These are phyloP conservation scores for Sinocyclocheilus anophthalmus DNA, from an alignment of 2,113 vertebrate species.

Conservation along the genomic window DNA sequence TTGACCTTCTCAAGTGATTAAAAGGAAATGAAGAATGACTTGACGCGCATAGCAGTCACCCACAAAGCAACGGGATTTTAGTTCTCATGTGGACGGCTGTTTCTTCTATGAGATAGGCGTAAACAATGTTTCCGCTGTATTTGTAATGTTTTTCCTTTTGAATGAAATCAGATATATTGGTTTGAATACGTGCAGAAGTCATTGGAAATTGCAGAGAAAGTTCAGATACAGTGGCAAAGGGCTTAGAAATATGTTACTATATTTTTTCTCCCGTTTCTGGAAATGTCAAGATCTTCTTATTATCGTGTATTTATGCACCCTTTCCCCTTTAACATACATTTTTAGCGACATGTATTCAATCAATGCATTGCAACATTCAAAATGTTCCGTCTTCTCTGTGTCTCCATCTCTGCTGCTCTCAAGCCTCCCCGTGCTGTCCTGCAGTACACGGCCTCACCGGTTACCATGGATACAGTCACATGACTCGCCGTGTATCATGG, in stretches of 20 bases:
- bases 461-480: constrained; percentile 53
- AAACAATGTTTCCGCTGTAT: not conserved
- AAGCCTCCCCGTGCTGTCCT: constrained; percentile 28
- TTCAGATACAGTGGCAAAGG: not conserved
- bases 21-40: not conserved
- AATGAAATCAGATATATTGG: not conserved
- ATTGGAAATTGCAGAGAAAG: not conserved
- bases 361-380: not conserved
- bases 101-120: not conserved
- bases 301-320: not conserved
- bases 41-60: not conserved
- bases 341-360: not conserved
- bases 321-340: not conserved
- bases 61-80: not conserved
- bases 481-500: constrained; percentile 29
- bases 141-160: not conserved
- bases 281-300: not conserved
- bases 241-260: not conserved
- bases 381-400: not conserved
- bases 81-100: not conserved
- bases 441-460: constrained; percentile 29
- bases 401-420: not conserved
- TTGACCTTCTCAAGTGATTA: not conserved
- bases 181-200: not conserved
- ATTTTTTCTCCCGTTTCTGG: not conserved